A percentile compares a stretch with the other conserved stretches of the same genome.
phyloP scores from a whole-genome alignment of 2,113 vertebrate species.

The Herpetotheres cachinnans region DNA sequence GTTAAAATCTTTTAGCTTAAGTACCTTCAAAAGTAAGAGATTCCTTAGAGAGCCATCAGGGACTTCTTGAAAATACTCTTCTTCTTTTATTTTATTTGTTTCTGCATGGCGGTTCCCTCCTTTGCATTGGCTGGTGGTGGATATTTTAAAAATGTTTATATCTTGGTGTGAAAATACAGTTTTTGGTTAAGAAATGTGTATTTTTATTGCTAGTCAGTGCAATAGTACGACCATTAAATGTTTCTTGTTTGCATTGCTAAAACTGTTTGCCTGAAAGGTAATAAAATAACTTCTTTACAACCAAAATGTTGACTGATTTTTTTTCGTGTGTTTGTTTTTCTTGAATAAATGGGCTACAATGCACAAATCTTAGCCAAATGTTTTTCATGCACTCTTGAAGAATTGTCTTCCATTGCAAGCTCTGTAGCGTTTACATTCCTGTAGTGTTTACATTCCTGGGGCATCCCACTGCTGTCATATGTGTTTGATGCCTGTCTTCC shows the following conservation, averaged over 20 bases:
- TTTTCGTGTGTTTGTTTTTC: neutral
- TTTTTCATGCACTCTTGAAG: neutral
- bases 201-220: neutral
- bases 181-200: constrained; percentile 30
- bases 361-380: constrained; percentile 28
- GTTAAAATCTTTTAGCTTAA: neutral
- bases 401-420: neutral
- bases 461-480: neutral
- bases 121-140: constrained; percentile 62
- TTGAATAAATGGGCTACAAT: neutral
- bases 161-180: neutral
- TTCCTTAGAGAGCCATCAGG: neutral
- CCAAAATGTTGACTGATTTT: neutral
- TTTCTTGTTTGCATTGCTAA: neutral
- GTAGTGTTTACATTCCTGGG: neutral
- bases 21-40: neutral
- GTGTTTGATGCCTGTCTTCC: neutral
- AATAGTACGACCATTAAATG: neutral
- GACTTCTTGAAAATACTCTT: neutral
- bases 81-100: constrained; percentile 36
- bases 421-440: neutral
- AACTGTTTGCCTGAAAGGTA: constrained; percentile 3
- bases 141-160: constrained; percentile 26
- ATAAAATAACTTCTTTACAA: neutral
- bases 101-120: constrained; percentile 64